Evolutionary conservation across 2,888 invertebrate species (phyloP).

Genomic region (Xylophagus ater): DNA sequence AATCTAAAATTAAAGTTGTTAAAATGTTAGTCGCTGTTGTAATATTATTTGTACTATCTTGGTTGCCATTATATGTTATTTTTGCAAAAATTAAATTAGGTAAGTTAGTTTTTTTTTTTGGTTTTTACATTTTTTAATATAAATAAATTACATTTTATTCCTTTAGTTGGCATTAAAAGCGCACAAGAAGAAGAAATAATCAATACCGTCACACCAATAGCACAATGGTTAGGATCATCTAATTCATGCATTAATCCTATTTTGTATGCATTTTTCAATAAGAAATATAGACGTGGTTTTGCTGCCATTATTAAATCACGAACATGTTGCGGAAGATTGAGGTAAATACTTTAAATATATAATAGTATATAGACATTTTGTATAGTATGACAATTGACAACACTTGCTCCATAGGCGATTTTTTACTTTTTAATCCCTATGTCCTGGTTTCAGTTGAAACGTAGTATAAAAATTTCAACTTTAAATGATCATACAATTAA

Average conservation of each 20-base stretch:
- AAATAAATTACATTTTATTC: conserved; percentile 9
- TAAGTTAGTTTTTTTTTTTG: conserved; percentile 39
- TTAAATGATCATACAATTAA: too few relatives aligned
- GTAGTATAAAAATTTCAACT: too few relatives aligned
- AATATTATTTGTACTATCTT: conserved; percentile 83
- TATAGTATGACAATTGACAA: too few relatives aligned
- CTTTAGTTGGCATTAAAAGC: conserved; percentile 41
- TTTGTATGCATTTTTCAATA: conserved; percentile 89
- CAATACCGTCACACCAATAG: conserved; percentile 72
- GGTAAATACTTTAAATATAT: too few relatives aligned
- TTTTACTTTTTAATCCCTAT: too few relatives aligned
- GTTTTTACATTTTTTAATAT: not conserved
- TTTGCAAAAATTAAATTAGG: conserved; percentile 79
- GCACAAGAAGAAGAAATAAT: conserved; percentile 71
- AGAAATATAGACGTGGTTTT: conserved; percentile 84
- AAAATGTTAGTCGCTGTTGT: conserved; percentile 92
- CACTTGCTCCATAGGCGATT: too few relatives aligned
- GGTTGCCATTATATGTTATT: conserved; percentile 85
- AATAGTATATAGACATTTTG: too few relatives aligned
- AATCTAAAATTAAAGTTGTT: conserved; percentile 87
- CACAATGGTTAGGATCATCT: conserved; percentile 85
- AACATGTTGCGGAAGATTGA: conserved; percentile 71
- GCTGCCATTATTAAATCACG: conserved; percentile 76
- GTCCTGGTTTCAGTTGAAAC: too few relatives aligned
- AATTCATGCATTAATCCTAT: conserved; percentile 95